Conservation (phyloP, 2,797 vertebrate species). For the Hemitrygon akajei region DNA sequence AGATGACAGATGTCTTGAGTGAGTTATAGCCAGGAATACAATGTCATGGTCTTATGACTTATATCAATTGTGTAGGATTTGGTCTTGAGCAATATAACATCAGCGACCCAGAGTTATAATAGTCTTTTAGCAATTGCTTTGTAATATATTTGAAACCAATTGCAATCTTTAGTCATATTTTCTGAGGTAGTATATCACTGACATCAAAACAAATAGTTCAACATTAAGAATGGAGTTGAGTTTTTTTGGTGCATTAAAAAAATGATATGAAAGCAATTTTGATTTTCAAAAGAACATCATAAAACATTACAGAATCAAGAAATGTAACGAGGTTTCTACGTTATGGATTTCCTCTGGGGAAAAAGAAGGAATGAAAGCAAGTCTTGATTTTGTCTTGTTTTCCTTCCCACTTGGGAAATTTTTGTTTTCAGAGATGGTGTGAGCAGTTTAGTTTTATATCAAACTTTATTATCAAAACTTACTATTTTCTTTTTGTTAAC, state of each 20-base stretch:
- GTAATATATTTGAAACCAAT: conserved; percentile 12
- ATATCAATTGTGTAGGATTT: background rate
- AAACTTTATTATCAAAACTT: conserved; percentile 14
- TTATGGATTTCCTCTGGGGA: conserved; percentile 20
- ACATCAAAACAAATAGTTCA: conserved; percentile 19
- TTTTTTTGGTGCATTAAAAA: conserved; percentile 9
- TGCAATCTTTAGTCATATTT: background rate
- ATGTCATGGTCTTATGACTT: background rate
- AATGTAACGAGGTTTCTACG: conserved; percentile 27
- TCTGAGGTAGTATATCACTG: background rate
- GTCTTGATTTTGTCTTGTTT: conserved; percentile 30
- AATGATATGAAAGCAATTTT: conserved; percentile 15
- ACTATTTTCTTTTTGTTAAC: background rate
- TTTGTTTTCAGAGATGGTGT: conserved; percentile 18
- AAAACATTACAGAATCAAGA: background rate
- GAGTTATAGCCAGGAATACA: background rate
- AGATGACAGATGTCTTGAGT: conserved; percentile 13
- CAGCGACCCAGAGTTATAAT: background rate
- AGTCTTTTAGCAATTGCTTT: conserved; percentile 2
- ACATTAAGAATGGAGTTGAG: background rate
- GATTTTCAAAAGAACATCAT: background rate
- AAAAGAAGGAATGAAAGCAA: conserved; percentile 14
- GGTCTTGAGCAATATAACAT: background rate
- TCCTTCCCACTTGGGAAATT: conserved; percentile 35
- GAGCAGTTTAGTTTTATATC: conserved; percentile 25